Evolutionary conservation across 2,113 vertebrate genomes (phyloP), one percentile per base, ranked within the genome.

Genomic region (Gadus chalcogrammus): DNA sequence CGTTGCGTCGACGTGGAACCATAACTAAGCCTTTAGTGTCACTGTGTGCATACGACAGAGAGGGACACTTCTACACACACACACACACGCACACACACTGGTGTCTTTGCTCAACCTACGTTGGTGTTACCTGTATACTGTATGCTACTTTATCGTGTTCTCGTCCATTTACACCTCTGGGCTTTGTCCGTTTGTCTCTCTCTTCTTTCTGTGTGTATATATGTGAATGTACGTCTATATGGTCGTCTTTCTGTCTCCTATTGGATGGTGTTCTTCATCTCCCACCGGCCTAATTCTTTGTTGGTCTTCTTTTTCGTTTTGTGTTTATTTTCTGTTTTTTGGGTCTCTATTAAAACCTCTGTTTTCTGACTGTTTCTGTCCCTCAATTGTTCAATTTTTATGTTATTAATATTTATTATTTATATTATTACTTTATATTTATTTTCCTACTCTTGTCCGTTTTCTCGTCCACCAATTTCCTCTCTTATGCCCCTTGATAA

Each of bases 111-210:
- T 81, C 64, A 15, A 66, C 79, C 64, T 67, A 68, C 31, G 31
- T 35, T 48, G 42, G 61, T 84, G 82, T 75, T 73, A 4, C 9
- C 42, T 71, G 28, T 22, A 64, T 70, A 69, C 74, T 79, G 69
- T 65, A 68, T 84, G 80, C 79, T 83, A 63, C 81, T 42, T 52
- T 11, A 63, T 2, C 79, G 84, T 87, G 69, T 70, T 27, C 15
- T 4, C 83, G 87, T 85, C 83, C 4, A 84, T 68, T 89, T 73
- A 35, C 6, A 89, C 83, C 84, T 87, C 75, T 82, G 81, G 75
- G 83, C 72, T 87, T 79, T 85, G 76, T 87, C 68, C 72, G 1
- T 79, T 79, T 87, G 73, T 76, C 73, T 64, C 15, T 38, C 52
- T 62, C 48, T 56, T 28, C 48, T 58, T 60, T 53, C 56, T n/a